Evolutionary conservation across 2,888 invertebrate species (phyloP).

Genomic region (Dascillus cervinus): DNA sequence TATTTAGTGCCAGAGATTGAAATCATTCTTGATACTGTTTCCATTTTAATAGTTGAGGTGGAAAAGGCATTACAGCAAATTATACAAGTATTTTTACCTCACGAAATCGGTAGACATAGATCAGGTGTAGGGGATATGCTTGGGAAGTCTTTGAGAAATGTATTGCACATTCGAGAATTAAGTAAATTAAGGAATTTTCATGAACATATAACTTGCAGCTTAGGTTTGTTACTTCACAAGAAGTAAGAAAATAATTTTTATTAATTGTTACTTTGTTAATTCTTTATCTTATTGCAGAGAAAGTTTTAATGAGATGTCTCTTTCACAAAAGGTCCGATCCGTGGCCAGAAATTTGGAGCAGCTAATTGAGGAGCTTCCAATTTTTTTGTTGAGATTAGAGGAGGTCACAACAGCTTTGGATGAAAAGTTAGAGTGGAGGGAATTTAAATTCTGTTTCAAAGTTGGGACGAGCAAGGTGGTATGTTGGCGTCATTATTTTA

Average conservation of each 20-base stretch:
- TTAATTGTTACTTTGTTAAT: not conserved
- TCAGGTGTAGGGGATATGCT: constrained; percentile 29
- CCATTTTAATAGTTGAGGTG: constrained; percentile 50
- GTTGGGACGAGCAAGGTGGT: constrained; percentile 59
- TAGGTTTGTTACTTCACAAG: constrained; percentile 48
- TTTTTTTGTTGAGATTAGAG: constrained; percentile 53
- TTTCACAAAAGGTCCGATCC: constrained; percentile 51
- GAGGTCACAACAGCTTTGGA: constrained; percentile 55
- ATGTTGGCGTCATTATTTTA: constrained; percentile 28
- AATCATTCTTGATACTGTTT: constrained; percentile 51
- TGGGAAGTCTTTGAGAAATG: constrained; percentile 32
- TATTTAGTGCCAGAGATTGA: constrained; percentile 64
- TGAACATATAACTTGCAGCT: constrained; percentile 47
- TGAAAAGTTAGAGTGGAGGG: constrained; percentile 54
- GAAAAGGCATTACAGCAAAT: constrained; percentile 55
- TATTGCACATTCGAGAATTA: constrained; percentile 49
- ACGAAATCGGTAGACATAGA: constrained; percentile 25
- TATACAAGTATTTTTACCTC: constrained; percentile 41
- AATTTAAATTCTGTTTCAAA: constrained; percentile 56
- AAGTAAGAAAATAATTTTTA: constrained; percentile 39
- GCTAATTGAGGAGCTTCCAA: constrained; percentile 55
- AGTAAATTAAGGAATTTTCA: constrained; percentile 49
- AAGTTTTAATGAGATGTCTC: constrained; percentile 53
- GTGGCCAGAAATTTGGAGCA: constrained; percentile 56
- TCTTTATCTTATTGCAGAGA: constrained; percentile 40